Evolutionary conservation across 1,140 invertebrate species (phyloP).

Genomic region (Reticulitermes speratus): DNA sequence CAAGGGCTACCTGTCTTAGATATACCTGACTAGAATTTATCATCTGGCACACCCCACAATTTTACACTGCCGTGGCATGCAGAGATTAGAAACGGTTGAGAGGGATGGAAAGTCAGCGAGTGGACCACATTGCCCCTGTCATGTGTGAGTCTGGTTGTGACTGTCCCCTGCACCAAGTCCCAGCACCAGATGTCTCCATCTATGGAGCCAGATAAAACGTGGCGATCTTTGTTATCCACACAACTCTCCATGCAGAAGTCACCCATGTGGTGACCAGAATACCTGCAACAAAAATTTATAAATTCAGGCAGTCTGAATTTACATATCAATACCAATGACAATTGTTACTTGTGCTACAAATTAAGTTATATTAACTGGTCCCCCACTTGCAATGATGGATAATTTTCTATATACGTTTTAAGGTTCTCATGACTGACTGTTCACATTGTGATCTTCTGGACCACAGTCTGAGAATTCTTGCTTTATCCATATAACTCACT

Average conservation of each 20-base stretch:
- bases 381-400: too few relatives aligned
- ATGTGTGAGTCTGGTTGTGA: slow-evolving; percentile 54
- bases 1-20: too few relatives aligned
- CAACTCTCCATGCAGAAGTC: slow-evolving; percentile 85
- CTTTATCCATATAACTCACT: slow-evolving; percentile 44
- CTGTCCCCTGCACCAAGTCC: slow-evolving; percentile 76
- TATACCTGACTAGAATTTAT: neutral
- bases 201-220: slow-evolving; percentile 84
- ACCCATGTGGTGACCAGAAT: slow-evolving; percentile 72
- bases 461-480: too few relatives aligned
- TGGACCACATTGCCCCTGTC: slow-evolving; percentile 56
- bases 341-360: neutral
- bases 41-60: slow-evolving; percentile 53
- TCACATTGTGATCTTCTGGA: too few relatives aligned
- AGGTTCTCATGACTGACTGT: too few relatives aligned
- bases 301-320: too few relatives aligned
- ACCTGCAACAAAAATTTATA: slow-evolving; percentile 52
- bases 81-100: slow-evolving; percentile 63
- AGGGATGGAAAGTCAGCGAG: slow-evolving; percentile 72
- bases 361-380: too few relatives aligned
- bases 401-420: too few relatives aligned
- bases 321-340: slow-evolving; percentile 21
- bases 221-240: slow-evolving; percentile 76
- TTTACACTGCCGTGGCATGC: slow-evolving; percentile 65
- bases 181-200: slow-evolving; percentile 84